Base-by-base conservation (phyloP, 2,888 invertebrate species). In the Synanthedon andrenaeformis region DNA sequence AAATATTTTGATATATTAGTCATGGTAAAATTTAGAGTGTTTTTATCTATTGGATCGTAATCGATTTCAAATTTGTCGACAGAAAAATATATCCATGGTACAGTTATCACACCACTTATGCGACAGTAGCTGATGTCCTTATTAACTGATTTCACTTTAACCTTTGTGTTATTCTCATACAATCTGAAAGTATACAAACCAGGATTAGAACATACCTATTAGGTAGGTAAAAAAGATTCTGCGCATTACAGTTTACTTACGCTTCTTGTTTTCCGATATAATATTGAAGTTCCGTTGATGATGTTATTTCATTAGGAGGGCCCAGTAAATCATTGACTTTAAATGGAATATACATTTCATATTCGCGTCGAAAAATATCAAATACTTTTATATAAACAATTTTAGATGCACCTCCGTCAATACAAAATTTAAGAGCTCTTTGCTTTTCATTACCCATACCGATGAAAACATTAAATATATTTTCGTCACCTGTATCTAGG, bases 251-350 rank as follows among this genome's bases (percentile, higher is more conserved):
- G 13, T 51, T 52, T 51, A 70, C 76, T 70, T 67, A 86, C 86
- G 75, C 64, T 61, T 82, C 79, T 61, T 70, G 70, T 60, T 72
- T 62, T 49, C 72, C 70, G 42, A 76, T 72, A 56, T 82, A 87
- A 65, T 79, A 66, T 17, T 69, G 70, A 45, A 83, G 64, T 63
- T 84, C 81, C 23, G 76, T 77, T 10, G 83, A 76, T 51, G 57
- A 59, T 28, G 66, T 49, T 63, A 72, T 62, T 63, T 74, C 56
- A 59, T 73, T 60, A 4, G 89, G 85, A 6, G 91, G 91, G 0
- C 91, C 91, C 51, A 91, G 61, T 49, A 91, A 67, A 53, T 80
- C 82, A 62, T 92, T 92, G 14, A 91, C 74, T 62, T 89, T 77
- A 56, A 90, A 81, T 0, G 92, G 91, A 53, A 91, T 73, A 60